Conservation (phyloP, 1,140 invertebrate genomes). For the Periplaneta americana region DNA sequence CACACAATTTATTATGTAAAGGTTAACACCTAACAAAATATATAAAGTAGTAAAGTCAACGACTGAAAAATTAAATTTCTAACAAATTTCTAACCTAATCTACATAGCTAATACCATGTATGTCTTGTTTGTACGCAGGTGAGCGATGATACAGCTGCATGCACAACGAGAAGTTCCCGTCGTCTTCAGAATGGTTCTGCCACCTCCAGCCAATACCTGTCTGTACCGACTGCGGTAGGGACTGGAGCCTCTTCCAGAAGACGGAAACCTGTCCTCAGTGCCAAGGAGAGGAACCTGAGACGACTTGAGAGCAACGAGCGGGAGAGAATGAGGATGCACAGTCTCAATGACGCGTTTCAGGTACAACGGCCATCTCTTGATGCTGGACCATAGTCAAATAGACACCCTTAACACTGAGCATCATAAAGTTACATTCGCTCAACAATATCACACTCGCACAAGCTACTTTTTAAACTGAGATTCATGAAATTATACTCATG, state of each 20-base stretch:
- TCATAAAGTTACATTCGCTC: too few relatives aligned
- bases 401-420: too few relatives aligned
- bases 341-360: conserved; percentile 82
- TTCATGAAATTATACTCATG: too few relatives aligned
- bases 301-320: conserved; percentile 82
- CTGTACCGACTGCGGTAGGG: conserved; percentile 39
- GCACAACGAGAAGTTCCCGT: not conserved
- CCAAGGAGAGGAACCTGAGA: conserved; percentile 72
- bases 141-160: not conserved
- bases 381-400: too few relatives aligned
- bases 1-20: too few relatives aligned
- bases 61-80: too few relatives aligned
- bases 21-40: too few relatives aligned
- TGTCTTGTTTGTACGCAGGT: conserved; percentile 14
- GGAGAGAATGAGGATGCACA: conserved; percentile 84
- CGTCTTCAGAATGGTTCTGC: not conserved
- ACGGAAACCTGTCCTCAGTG: conserved; percentile 63
- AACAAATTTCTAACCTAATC: too few relatives aligned
- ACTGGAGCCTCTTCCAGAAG: conserved; percentile 43
- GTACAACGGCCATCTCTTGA: conserved; percentile 39
- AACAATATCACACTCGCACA: too few relatives aligned
- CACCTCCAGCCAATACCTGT: conserved; percentile 26
- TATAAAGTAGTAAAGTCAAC: too few relatives aligned
- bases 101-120: too few relatives aligned
- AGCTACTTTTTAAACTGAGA: too few relatives aligned